Conservation (phyloP, 2,888 invertebrate genomes). For the Tillus elongatus region DNA sequence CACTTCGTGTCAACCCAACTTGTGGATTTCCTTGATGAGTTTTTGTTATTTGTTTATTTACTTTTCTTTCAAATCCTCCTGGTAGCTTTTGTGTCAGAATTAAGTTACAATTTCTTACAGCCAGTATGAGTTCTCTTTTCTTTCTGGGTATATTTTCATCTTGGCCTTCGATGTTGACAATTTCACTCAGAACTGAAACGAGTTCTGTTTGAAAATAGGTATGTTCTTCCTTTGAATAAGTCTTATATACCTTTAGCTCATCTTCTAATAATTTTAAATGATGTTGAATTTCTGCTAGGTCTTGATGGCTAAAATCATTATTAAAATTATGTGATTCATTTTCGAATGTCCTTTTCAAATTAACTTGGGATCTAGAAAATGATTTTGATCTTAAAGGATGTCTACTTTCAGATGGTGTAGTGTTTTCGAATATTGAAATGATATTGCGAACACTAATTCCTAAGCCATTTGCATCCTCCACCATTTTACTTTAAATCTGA, state of each 20-base stretch:
- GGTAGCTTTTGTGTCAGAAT: conserved; percentile 1
- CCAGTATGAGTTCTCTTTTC: neutral
- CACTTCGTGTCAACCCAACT: too few species aligned
- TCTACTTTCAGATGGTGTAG: neutral
- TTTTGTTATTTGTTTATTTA: too few species aligned
- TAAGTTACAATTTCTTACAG: neutral
- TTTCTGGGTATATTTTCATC: neutral
- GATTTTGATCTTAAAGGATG: neutral
- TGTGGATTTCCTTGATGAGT: too few species aligned
- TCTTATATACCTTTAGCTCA: neutral
- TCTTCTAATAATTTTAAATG: neutral
- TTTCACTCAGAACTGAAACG: neutral
- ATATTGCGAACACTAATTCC: too few species aligned
- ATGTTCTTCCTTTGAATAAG: neutral
- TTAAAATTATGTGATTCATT: neutral
- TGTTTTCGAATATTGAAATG: conserved; percentile 1
- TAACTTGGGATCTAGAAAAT: conserved; percentile 1
- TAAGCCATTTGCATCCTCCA: too few species aligned
- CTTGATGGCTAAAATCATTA: neutral
- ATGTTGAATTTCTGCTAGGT: neutral
- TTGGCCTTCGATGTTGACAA: neutral
- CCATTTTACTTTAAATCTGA: too few species aligned
- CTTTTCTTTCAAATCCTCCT: too few species aligned
- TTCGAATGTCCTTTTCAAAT: neutral
- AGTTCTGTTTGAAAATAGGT: neutral